These are phyloP conservation scores for Drosophila funebris DNA, from an alignment of 1,140 invertebrate genomes.

Conservation along the genomic window DNA sequence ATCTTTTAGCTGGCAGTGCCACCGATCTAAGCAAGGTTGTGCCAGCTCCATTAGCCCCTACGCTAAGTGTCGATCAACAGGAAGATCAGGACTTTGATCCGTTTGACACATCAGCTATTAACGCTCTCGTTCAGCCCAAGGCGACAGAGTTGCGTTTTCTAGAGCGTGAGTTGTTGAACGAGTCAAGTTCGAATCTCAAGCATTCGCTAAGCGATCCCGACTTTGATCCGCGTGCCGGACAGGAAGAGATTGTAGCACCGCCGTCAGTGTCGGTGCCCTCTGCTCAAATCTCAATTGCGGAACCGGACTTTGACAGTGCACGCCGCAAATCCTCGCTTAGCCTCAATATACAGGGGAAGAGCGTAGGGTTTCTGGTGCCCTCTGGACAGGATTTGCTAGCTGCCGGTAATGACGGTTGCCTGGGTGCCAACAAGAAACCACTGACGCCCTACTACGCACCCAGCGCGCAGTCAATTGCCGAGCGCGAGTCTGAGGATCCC, in stretches of 20 bases:
- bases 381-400: constrained; percentile 81
- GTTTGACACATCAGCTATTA: constrained; percentile 92
- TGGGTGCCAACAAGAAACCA: constrained; percentile 87
- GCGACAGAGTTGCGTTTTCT: constrained; percentile 91
- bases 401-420: constrained; percentile 83
- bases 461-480: constrained; percentile 84
- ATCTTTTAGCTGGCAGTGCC: constrained; percentile 89
- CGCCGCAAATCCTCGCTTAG: constrained; percentile 77
- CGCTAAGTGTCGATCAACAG: constrained; percentile 81
- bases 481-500: constrained; percentile 88
- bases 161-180: constrained; percentile 89
- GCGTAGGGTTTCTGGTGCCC: constrained; percentile 89
- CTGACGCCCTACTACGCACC: constrained; percentile 91
- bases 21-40: constrained; percentile 89
- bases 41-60: constrained; percentile 88
- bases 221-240: constrained; percentile 89
- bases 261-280: not conserved
- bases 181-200: constrained; percentile 83
- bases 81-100: constrained; percentile 90
- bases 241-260: not conserved
- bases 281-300: not conserved
- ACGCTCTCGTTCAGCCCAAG: constrained; percentile 88
- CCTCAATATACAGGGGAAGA: constrained; percentile 85
- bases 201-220: constrained; percentile 87
- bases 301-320: constrained; percentile 63